Evolutionary conservation across 2,888 invertebrate genomes (phyloP).

Genomic region (Oasisia sp.): DNA sequence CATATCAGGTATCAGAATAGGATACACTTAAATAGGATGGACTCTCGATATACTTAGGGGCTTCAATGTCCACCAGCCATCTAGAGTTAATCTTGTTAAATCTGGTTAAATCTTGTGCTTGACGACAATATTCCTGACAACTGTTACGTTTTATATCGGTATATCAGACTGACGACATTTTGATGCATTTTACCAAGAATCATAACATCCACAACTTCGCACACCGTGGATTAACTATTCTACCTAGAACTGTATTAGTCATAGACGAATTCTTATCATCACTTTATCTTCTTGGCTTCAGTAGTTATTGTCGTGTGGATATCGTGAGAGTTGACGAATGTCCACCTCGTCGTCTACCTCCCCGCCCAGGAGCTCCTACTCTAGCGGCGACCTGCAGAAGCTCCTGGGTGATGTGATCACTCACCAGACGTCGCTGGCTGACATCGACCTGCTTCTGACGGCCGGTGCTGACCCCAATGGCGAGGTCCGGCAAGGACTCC

Average conservation of each 20-base stretch:
- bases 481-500: constrained; percentile 85
- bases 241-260: not conserved
- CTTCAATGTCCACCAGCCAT: too few species aligned
- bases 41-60: too few species aligned
- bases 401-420: constrained; percentile 91
- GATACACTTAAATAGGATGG: too few species aligned
- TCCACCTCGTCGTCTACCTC: not conserved
- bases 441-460: constrained; percentile 79
- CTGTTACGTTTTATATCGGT: too few species aligned
- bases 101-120: too few species aligned
- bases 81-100: too few species aligned
- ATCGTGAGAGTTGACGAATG: not conserved
- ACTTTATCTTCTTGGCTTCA: not conserved
- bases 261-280: not conserved
- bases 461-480: constrained; percentile 78
- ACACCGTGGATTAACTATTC: not conserved
- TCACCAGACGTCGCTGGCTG: constrained; percentile 85
- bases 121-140: too few species aligned
- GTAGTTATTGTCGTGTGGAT: not conserved
- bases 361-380: constrained; percentile 27
- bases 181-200: not conserved
- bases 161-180: too few species aligned
- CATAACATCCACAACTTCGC: not conserved
- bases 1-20: too few species aligned
- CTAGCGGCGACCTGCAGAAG: constrained; percentile 72